Base-by-base conservation (phyloP, 2,888 invertebrate genomes). In the Conchocele bisecta region DNA sequence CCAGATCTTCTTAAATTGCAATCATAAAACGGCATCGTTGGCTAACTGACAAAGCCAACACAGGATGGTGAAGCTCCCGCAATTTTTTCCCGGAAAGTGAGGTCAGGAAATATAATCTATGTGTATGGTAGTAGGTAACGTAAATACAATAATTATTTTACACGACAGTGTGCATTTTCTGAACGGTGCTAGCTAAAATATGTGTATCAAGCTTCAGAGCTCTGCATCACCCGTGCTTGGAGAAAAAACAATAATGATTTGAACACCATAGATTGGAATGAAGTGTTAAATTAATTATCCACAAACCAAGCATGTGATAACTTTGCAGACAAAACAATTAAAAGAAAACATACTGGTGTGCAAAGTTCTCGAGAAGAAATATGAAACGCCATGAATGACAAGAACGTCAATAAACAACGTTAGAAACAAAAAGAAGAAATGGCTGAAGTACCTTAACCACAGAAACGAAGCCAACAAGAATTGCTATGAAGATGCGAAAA, bases 401-500 rank as follows among this genome's bases (percentile, higher is more conserved):
- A 28, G 31, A 48, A 15, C 33, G 56, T 17, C 41, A 11, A 13
- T 51, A 6, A 54, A n/a, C 9, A 31, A 39, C n/a, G 50, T 46
- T 15, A 61, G 39, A 20, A 48, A 37, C 1, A 60, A 66, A 33
- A 39, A 42, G 4, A 51, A 31, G 26, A 24, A 28, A 31, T 60
- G 68, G 54, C 24, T 31, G 17, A 35, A 33, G 35, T 61, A 63
- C 24, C 46, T 48, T 24, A 24, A 61, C 24, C 35, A 33, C 3
- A 28, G n/a, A 37, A 46, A 39, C 15, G 24, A 26, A 28, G 15
- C 35, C 13, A 56, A 35, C 15, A 29, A 61, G 15, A n/a, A 35
- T 17, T 28, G 33, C n/a, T 68, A 68, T 33, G 33, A 53, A 5
- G 42, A 48, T 24, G 61, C 50, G 1, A 60, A 48, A 51, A 61